These are phyloP conservation scores for Planiliza haematocheilus DNA, from an alignment of 2,113 vertebrate species.

Conservation along the genomic window DNA sequence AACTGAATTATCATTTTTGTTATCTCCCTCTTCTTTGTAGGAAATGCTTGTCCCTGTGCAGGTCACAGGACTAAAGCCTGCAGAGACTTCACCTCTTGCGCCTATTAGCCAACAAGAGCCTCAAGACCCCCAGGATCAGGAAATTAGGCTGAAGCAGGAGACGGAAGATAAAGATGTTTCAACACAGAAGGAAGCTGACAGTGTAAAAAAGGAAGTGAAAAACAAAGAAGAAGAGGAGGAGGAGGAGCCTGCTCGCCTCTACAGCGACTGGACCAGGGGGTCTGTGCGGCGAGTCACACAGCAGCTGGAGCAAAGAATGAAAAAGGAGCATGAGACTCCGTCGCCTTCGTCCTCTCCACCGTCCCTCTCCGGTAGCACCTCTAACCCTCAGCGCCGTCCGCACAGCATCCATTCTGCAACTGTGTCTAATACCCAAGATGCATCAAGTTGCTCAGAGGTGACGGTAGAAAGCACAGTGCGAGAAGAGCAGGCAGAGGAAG, in stretches of 20 bases:
- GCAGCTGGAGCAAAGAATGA: constrained; percentile 92
- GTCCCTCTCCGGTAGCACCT: constrained; percentile 46
- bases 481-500: constrained; percentile 38
- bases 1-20: background rate
- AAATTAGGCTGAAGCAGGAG: constrained; percentile 62
- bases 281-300: constrained; percentile 91
- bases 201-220: constrained; percentile 60
- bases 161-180: constrained; percentile 44
- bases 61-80: constrained; percentile 88
- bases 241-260: constrained; percentile 26
- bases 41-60: constrained; percentile 90
- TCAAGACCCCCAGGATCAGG: constrained; percentile 50
- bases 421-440: constrained; percentile 8
- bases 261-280: constrained; percentile 81
- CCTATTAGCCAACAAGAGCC: constrained; percentile 58
- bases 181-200: constrained; percentile 49
- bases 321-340: constrained; percentile 84
- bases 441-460: constrained; percentile 17
- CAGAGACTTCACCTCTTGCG: constrained; percentile 27
- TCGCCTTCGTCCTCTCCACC: constrained; percentile 60
- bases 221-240: constrained; percentile 68
- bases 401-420: constrained; percentile 16
- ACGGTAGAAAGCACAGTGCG: constrained; percentile 25
- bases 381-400: constrained; percentile 57
- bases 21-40: constrained; percentile 44